Conservation (phyloP, 1,140 invertebrate species). For the Drosophila ohnishii region DNA sequence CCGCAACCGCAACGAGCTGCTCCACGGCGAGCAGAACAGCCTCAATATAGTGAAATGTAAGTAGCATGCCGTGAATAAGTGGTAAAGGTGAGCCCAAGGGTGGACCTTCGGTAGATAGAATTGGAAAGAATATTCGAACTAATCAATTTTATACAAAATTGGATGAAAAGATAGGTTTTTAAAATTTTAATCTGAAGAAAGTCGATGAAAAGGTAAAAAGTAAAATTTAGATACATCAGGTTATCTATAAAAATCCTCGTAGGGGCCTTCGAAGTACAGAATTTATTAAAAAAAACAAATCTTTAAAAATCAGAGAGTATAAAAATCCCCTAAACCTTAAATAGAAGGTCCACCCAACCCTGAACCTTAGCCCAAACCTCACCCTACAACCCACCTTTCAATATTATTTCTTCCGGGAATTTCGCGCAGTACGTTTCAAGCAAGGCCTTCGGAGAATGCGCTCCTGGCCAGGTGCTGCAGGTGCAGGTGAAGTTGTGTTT, state of each 20-base stretch:
- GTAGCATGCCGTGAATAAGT: slow-evolving; percentile 41
- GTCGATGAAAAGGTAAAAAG: rapidly evolving
- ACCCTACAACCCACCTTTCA: slow-evolving; percentile 3
- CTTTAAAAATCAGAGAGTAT: too few species aligned
- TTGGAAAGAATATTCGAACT: background rate
- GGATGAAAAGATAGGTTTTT: background rate
- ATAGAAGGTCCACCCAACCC: slow-evolving; percentile 8
- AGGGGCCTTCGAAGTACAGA: too few species aligned
- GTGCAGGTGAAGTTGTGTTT: slow-evolving; percentile 66
- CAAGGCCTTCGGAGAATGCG: slow-evolving; percentile 66
- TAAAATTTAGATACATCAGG: too few species aligned
- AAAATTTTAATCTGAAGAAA: too few species aligned
- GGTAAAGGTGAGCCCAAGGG: background rate
- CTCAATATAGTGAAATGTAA: slow-evolving; percentile 77
- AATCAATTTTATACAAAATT: background rate
- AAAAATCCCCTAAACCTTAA: background rate
- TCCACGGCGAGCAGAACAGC: slow-evolving; percentile 49
- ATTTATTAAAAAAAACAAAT: too few species aligned
- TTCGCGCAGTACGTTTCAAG: slow-evolving; percentile 58
- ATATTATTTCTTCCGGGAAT: slow-evolving; percentile 17
- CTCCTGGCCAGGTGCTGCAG: slow-evolving; percentile 59
- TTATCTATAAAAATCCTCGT: too few species aligned
- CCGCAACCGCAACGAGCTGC: slow-evolving; percentile 52
- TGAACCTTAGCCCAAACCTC: background rate
- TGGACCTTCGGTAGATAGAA: slow-evolving; percentile 11